Conservation (phyloP, 2,888 invertebrate genomes). For the Stenchaetothrips biformis region DNA sequence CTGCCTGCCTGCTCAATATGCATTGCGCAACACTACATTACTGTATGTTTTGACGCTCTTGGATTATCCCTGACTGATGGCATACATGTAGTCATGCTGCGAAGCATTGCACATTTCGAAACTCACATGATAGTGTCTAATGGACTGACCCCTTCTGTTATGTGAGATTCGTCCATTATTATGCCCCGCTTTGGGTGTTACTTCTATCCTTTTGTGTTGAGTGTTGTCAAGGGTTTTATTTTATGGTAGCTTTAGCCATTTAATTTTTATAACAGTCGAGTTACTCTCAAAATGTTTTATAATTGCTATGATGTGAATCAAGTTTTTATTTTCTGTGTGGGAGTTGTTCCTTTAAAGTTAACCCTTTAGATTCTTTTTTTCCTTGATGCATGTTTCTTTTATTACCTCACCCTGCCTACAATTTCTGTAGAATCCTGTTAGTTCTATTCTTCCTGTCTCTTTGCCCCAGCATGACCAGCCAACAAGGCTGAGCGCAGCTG, state of each 20-base stretch:
- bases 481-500: constrained; percentile 17
- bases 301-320: constrained; percentile 1
- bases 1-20: constrained; percentile 40
- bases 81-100: constrained; percentile 18
- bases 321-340: constrained; percentile 28
- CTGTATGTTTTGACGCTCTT: constrained; percentile 28
- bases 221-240: constrained; percentile 15
- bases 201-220: background rate
- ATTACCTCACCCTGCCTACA: constrained; percentile 27
- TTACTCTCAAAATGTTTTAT: background rate
- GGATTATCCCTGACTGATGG: constrained; percentile 13
- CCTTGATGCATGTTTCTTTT: constrained; percentile 35
- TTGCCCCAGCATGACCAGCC: constrained; percentile 20
- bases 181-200: constrained; percentile 22
- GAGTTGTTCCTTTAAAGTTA: constrained; percentile 26
- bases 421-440: constrained; percentile 21
- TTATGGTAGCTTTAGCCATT: constrained; percentile 22
- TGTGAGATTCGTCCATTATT: background rate
- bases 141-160: constrained; percentile 5
- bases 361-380: constrained; percentile 30
- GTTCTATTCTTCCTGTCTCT: constrained; percentile 33
- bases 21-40: constrained; percentile 35
- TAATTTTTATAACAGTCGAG: background rate
- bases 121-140: constrained; percentile 13
- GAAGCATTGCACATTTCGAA: constrained; percentile 21